A percentile compares a stretch with the other conserved stretches of the same genome.
Evolutionary conservation across 2,113 vertebrate genomes (phyloP).

Genomic region (Plestiodon gilberti): DNA sequence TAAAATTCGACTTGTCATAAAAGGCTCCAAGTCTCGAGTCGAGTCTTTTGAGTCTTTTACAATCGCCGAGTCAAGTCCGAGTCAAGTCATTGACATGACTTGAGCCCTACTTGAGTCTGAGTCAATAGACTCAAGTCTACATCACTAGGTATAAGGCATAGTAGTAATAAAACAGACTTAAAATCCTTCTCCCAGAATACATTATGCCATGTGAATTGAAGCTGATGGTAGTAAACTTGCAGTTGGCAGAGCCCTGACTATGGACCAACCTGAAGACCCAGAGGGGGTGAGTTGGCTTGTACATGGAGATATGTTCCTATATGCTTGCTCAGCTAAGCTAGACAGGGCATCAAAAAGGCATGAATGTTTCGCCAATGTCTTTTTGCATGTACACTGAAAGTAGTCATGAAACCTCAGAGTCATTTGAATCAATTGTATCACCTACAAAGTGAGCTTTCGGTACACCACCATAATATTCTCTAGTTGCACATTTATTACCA

Average conservation of each 20-base stretch:
- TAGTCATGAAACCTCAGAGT: background rate
- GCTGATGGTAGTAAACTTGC: background rate
- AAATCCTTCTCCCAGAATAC: background rate
- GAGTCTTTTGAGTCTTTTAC: no score
- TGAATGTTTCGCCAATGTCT: no score
- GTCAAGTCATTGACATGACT: no score
- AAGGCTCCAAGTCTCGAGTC: no score
- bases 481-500: fast-evolving
- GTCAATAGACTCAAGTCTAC: no score
- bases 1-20: no score
- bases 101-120: no score
- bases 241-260: background rate
- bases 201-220: background rate
- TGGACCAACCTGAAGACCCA: background rate
- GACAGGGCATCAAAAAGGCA: no score
- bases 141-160: no score
- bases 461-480: background rate
- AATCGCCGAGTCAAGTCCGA: no score
- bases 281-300: background rate
- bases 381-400: no score
- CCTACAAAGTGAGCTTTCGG: background rate
- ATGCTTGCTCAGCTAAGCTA: no score
- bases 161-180: background rate
- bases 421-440: background rate
- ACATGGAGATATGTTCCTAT: background rate